A percentile compares a stretch with the other conserved stretches of the same genome.
Conservation (phyloP, 2,113 vertebrate species). For the Misgurnus anguillicaudatus region DNA sequence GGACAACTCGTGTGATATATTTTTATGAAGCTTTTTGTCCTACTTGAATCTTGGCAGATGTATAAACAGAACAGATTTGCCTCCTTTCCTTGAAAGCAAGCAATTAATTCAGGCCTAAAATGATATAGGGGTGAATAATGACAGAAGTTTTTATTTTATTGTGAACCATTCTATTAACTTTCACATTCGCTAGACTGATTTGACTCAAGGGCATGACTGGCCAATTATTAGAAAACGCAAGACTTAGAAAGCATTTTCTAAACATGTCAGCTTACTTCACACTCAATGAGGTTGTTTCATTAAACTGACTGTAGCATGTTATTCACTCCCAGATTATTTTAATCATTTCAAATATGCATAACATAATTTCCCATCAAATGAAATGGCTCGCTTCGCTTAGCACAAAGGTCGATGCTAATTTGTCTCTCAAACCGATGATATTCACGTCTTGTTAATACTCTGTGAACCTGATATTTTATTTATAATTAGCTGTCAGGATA, state of each 20-base stretch:
- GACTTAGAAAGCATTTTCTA: background rate
- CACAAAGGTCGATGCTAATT: conserved; percentile 10
- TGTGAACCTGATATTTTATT: conserved; percentile 45
- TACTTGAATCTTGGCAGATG: too few relatives aligned
- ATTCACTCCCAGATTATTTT: conserved; percentile 1
- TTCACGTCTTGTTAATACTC: conserved; percentile 26
- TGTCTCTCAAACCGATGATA: background rate
- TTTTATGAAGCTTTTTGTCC: too few relatives aligned
- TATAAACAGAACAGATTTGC: too few relatives aligned
- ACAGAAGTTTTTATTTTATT: background rate
- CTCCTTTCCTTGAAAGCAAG: background rate
- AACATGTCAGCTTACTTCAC: background rate
- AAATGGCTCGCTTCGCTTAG: conserved; percentile 2
- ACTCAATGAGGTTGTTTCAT: background rate
- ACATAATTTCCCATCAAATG: background rate
- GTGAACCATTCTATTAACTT: background rate
- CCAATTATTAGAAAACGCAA: background rate
- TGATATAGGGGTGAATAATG: background rate
- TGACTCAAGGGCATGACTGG: background rate
- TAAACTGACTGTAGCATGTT: background rate
- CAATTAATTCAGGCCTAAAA: background rate
- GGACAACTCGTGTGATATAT: too few relatives aligned
- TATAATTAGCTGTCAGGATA: conserved; percentile 51
- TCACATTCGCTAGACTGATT: background rate
- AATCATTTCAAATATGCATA: conserved; percentile 1